phyloP scores from a whole-genome alignment of 2,888 invertebrate species.

The Clitarchus hookeri region DNA sequence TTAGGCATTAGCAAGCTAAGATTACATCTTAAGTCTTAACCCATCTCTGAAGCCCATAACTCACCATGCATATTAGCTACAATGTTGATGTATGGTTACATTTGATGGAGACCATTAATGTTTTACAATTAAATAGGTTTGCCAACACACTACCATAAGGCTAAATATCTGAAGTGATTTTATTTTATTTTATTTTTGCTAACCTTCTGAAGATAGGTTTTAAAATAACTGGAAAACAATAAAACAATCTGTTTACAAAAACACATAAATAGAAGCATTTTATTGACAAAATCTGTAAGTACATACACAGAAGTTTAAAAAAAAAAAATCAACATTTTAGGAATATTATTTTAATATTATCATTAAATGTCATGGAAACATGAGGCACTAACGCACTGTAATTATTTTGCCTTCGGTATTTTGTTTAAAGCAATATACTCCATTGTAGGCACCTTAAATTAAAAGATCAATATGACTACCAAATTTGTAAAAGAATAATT shows the following conservation, averaged over 20 bases:
- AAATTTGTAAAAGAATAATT: background rate
- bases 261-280: constrained; percentile 36
- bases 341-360: background rate
- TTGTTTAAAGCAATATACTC: background rate
- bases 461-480: background rate
- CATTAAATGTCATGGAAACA: background rate
- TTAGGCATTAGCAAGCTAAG: no score
- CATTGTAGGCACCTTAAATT: background rate
- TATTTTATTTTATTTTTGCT: no score
- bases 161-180: no score
- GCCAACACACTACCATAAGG: no score
- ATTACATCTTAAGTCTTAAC: no score
- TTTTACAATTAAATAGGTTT: no score
- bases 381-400: background rate
- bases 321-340: background rate
- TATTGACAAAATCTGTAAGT: constrained; percentile 36
- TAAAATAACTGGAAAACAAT: background rate
- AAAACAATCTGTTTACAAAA: constrained; percentile 1
- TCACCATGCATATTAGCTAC: no score
- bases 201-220: no score
- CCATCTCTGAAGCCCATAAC: no score
- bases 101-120: no score
- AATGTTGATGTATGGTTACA: no score
- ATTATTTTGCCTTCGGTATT: background rate
- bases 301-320: constrained; percentile 21